A percentile compares a stretch with the other conserved stretches of the same genome.
Conservation (phyloP, 2,113 vertebrate genomes). For the Carassius gibelio region DNA sequence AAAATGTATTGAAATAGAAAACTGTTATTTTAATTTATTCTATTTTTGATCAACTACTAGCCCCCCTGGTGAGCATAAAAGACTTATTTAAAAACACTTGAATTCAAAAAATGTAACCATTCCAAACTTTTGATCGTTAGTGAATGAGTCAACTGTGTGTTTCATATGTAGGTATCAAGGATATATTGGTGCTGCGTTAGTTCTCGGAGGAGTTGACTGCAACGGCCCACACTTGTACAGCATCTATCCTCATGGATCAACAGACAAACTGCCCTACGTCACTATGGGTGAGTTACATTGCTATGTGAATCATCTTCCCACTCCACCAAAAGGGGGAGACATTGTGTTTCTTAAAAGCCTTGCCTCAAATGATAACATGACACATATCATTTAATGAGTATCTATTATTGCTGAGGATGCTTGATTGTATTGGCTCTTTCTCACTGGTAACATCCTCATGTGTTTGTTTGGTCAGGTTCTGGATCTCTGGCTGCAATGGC, state of each 20-base stretch:
- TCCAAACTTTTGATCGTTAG: neutral
- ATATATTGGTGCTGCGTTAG: slow-evolving; percentile 93
- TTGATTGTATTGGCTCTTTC: neutral
- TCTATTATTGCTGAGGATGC: neutral
- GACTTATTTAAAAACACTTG: neutral
- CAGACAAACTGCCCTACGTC: slow-evolving; percentile 96
- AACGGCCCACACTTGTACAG: slow-evolving; percentile 94
- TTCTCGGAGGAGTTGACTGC: slow-evolving; percentile 92
- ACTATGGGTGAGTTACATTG: slow-evolving; percentile 88
- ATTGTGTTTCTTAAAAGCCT: slow-evolving; percentile 7
- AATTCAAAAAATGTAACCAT: neutral
- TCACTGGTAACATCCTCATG: neutral
- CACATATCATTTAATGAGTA: neutral
- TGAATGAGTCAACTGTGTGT: neutral
- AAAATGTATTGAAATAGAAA: too few relatives aligned
- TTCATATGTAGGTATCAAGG: slow-evolving; percentile 89
- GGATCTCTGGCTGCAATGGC: slow-evolving; percentile 97
- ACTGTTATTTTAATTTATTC: too few relatives aligned
- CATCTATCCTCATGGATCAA: slow-evolving; percentile 97
- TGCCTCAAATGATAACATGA: neutral
- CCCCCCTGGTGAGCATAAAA: neutral
- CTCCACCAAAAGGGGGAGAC: slow-evolving; percentile 8
- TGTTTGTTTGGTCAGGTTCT: slow-evolving; percentile 79
- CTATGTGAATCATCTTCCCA: neutral
- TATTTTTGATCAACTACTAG: neutral